Percentiles rank a stretch among this genome's conserved stretches.
phyloP scores from a whole-genome alignment of 1,140 invertebrate genomes.

The Camponotus pennsylvanicus region DNA sequence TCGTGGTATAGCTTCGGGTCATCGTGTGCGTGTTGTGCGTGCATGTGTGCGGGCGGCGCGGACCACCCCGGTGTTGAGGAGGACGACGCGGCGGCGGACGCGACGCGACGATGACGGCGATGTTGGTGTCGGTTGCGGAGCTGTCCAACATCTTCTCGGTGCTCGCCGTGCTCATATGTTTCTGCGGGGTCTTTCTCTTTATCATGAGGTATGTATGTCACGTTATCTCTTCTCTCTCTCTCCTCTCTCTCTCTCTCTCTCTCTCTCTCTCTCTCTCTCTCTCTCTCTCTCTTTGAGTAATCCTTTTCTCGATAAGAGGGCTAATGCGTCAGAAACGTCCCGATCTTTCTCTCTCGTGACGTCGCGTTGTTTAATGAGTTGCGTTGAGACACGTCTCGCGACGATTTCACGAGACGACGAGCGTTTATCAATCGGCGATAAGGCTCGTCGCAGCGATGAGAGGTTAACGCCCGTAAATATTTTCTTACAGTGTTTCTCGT shows the following conservation, averaged over 20 bases:
- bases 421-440: background rate
- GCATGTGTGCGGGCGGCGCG: conserved; percentile 44
- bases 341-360: background rate
- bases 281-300: background rate
- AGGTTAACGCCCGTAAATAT: background rate
- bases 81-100: conserved; percentile 27
- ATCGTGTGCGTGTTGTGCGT: conserved; percentile 49
- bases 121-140: conserved; percentile 89
- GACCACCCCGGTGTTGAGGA: conserved; percentile 25
- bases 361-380: background rate
- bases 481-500: background rate
- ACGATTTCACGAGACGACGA: background rate
- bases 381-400: background rate
- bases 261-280: background rate
- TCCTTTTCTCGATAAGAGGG: background rate
- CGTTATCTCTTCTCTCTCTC: background rate
- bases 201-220: conserved; percentile 86
- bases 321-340: background rate
- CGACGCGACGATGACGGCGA: conserved; percentile 86
- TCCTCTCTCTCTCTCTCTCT: background rate
- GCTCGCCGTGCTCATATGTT: conserved; percentile 89
- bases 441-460: background rate
- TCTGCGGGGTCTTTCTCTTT: conserved; percentile 88
- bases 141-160: conserved; percentile 91
- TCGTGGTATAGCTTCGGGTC: conserved; percentile 40